phyloP scores from a whole-genome alignment of 2,113 vertebrate genomes.

The Tetraodon nigroviridis region DNA sequence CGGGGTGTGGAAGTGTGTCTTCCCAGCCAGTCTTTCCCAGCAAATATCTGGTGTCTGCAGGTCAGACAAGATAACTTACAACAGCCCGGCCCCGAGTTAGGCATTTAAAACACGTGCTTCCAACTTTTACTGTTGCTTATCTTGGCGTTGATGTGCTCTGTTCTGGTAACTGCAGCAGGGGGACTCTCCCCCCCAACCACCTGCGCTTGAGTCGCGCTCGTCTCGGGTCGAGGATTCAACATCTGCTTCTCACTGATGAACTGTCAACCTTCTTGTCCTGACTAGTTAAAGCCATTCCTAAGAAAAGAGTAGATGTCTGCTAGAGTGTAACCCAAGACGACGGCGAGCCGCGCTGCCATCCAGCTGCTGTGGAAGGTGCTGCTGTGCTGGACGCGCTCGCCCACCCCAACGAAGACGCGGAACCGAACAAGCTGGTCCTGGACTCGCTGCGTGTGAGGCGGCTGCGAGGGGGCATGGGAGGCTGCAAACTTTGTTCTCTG shows the following conservation, averaged over 20 bases:
- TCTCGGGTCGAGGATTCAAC: conserved; percentile 2
- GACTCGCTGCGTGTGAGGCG: conserved; percentile 78
- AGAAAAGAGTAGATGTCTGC: conserved; percentile 60
- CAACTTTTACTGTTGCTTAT: too few relatives aligned
- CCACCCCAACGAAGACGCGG: conserved; percentile 51
- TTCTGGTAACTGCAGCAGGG: too few relatives aligned
- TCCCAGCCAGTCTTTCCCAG: conserved; percentile 41
- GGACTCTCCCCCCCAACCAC: conserved; percentile 43
- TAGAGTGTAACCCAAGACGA: conserved; percentile 64
- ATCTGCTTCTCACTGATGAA: conserved; percentile 43
- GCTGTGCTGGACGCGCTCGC: conserved; percentile 41
- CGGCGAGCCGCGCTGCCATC: conserved; percentile 39
- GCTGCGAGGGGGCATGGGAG: conserved; percentile 71
- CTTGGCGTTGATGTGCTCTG: too few relatives aligned
- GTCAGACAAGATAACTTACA: conserved; percentile 18
- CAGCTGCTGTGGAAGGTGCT: conserved; percentile 46
- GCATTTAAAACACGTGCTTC: too few relatives aligned
- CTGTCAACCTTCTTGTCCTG: conserved; percentile 63
- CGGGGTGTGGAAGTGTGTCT: conserved; percentile 49
- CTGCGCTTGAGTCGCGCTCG: conserved; percentile 60
- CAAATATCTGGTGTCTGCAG: conserved; percentile 42
- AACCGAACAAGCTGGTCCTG: conserved; percentile 70
- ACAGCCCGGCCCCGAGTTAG: too few relatives aligned
- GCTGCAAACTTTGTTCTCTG: conserved; percentile 55
- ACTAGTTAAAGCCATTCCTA: conserved; percentile 62